Percentiles rank a stretch among this genome's conserved stretches.
These are phyloP conservation scores for Apodemia zela DNA, from an alignment of 2,888 invertebrate genomes.

Conservation along the genomic window DNA sequence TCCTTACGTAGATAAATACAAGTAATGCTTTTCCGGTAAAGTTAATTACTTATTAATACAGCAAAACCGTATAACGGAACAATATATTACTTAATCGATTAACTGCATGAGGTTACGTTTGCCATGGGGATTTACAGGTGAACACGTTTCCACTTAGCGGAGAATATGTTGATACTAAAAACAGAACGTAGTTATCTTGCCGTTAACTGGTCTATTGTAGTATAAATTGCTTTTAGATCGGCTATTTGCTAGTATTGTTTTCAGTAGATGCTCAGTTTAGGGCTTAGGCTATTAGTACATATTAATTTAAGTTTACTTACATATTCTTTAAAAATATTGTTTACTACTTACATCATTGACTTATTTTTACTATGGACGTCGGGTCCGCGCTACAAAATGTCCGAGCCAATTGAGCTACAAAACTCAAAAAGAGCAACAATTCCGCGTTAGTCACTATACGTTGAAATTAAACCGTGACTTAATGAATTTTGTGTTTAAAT, in stretches of 20 bases:
- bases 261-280: not conserved
- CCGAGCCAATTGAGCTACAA: no score
- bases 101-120: constrained; percentile 48
- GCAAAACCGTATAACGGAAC: not conserved
- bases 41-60: not conserved
- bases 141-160: constrained; percentile 25
- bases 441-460: no score
- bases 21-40: not conserved
- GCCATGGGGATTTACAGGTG: constrained; percentile 14
- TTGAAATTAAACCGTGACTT: no score
- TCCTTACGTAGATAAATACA: no score
- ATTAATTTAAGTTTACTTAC: not conserved
- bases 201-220: constrained; percentile 35
- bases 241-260: not conserved
- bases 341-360: no score
- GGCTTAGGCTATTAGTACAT: not conserved
- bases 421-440: no score
- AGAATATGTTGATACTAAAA: constrained; percentile 59
- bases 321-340: not conserved
- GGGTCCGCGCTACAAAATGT: no score
- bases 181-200: constrained; percentile 48
- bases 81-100: constrained; percentile 41
- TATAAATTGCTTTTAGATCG: constrained; percentile 14
- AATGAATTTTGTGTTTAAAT: no score
- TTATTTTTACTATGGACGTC: no score